Evolutionary conservation across 1,140 invertebrate species (phyloP), one percentile per base, ranked within the genome.

Genomic region (Lepidotrigona ventralis): DNA sequence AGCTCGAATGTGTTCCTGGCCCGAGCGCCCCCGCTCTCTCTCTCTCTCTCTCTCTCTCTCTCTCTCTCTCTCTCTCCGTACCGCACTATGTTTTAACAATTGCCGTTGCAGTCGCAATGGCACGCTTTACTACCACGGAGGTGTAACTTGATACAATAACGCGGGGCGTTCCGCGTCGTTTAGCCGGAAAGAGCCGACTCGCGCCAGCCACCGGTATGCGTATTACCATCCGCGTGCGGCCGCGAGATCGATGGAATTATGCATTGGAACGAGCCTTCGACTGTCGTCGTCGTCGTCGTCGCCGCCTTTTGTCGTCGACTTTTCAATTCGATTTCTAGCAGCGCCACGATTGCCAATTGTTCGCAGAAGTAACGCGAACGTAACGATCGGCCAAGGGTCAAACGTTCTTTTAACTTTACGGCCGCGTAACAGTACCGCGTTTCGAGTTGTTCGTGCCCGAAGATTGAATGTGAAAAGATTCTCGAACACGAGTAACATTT

Each of bases 71-170:
- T 39, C 6, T 8, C 39, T 0, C 39, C 6, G 39, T 46, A 15
- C 70, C 23, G 81, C 74, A 81, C 85, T 85, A 87, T 75, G 83
- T 87, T 88, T 83, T 85, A 87, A 88, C 87, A 88, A 88, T 87
- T 88, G 87, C 86, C 75, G 71, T 54, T 79, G 66, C 79, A 81
- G 68, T 81, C 81, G 87, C 83, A 87, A 85, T 85, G 86, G 86
- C 86, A 85, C 83, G 87, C 83, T 87, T 87, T 87, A 87, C 83
- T 80, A 29, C 83, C 66, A 76, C 83, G 68, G 75, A 68, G 86
- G 87, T 70, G 87, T 85, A 88, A 88, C 86, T 87, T 83, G 86
- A 87, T 87, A 88, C 87, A 88, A 88, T 88, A 88, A 88, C 87
- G 86, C 58, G 58, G 15, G 56, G 75, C 76, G 86, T 87, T 88